A percentile compares a stretch with the other conserved stretches of the same genome.
phyloP scores from a whole-genome alignment of 2,113 vertebrate genomes.

The Jaculus jaculus region DNA sequence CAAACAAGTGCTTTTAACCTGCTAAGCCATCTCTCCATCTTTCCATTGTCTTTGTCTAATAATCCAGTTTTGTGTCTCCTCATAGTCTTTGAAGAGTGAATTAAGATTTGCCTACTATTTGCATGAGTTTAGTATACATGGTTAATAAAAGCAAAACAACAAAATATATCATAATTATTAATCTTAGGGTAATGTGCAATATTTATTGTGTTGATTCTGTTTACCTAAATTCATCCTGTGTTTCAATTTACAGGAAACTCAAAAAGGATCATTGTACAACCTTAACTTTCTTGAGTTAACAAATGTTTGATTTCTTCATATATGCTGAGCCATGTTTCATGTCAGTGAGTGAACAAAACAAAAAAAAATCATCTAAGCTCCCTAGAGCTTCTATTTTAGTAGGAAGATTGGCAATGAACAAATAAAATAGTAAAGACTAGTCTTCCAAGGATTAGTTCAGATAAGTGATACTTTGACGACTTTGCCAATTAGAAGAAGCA shows the following conservation, averaged over 20 bases:
- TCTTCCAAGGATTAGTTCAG: conserved; percentile 37
- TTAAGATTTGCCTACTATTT: background rate
- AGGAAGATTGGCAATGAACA: background rate
- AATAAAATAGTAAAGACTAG: conserved; percentile 33
- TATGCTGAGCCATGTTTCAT: background rate
- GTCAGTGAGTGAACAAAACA: background rate
- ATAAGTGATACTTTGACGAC: conserved; percentile 4
- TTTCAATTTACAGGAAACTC: background rate
- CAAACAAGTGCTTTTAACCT: too few species aligned
- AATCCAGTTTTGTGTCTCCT: background rate
- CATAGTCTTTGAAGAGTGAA: background rate
- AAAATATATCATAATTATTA: background rate
- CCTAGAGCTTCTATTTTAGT: background rate
- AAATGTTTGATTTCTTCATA: conserved; percentile 34
- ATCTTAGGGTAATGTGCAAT: background rate
- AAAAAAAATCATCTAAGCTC: background rate
- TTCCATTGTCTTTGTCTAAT: background rate
- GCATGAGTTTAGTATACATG: background rate
- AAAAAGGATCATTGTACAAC: background rate
- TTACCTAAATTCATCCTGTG: background rate
- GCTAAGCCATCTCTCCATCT: too few species aligned
- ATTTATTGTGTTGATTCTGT: background rate
- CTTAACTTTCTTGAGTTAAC: background rate
- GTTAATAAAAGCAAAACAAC: background rate
- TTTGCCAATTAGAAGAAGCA: conserved; percentile 55